Evolutionary conservation across 1,140 invertebrate genomes (phyloP).

Genomic region (Trigoniulus corallinus): DNA sequence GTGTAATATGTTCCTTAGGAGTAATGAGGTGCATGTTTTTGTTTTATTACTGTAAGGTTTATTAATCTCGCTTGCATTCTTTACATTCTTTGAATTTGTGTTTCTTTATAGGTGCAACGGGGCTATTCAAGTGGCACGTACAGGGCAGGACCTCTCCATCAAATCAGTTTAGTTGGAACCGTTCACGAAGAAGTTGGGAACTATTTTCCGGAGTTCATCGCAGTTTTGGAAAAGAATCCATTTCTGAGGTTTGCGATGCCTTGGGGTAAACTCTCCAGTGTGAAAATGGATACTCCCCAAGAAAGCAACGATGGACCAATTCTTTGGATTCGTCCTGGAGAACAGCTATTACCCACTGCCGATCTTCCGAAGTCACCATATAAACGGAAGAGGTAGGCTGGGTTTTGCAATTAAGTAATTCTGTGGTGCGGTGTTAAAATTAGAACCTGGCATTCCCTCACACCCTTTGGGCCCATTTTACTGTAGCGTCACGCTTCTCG

Average conservation of each 20-base stretch:
- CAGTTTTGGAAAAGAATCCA: constrained; percentile 63
- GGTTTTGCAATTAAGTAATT: constrained; percentile 7
- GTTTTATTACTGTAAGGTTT: too few relatives aligned
- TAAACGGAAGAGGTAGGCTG: constrained; percentile 58
- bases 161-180: constrained; percentile 90
- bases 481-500: constrained; percentile 1
- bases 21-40: too few relatives aligned
- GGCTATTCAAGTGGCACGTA: constrained; percentile 75
- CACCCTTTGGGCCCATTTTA: too few relatives aligned
- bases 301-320: constrained; percentile 99
- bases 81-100: constrained; percentile 1
- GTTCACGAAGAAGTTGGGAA: constrained; percentile 95
- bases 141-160: constrained; percentile 81
- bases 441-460: constrained; percentile 10
- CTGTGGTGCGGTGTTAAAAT: too few relatives aligned
- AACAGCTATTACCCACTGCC: constrained; percentile 89
- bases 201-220: constrained; percentile 85
- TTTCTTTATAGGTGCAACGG: constrained; percentile 40
- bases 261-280: constrained; percentile 76
- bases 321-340: constrained; percentile 91
- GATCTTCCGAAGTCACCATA: constrained; percentile 66
- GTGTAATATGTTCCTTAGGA: too few relatives aligned
- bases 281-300: constrained; percentile 64
- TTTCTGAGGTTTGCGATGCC: constrained; percentile 89
- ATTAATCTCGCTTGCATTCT: too few relatives aligned